Evolutionary conservation across 2,888 invertebrate species (phyloP).

Genomic region (Leptopilina drosophilae): DNA sequence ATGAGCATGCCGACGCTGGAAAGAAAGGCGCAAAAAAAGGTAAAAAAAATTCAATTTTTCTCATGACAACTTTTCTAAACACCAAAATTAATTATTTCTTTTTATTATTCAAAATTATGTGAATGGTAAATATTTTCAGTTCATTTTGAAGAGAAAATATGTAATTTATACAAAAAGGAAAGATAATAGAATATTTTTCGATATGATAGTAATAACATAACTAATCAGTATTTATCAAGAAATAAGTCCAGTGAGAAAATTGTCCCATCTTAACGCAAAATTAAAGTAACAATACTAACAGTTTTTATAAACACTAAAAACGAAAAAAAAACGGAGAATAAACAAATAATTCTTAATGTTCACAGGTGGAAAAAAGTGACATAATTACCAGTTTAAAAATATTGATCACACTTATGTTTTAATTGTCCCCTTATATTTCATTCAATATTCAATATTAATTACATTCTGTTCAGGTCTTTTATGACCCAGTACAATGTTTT

Average conservation of each 20-base stretch:
- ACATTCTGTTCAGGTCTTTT: not conserved
- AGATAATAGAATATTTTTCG: not conserved
- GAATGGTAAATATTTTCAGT: conserved; percentile 30
- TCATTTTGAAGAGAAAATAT: conserved; percentile 13
- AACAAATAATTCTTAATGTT: conserved; percentile 27
- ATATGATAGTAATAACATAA: not conserved
- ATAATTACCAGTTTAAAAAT: not conserved
- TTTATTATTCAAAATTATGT: conserved; percentile 6
- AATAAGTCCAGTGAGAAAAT: not conserved
- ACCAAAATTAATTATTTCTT: not conserved
- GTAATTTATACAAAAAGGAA: not conserved
- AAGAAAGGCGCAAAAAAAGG: conserved; percentile 63
- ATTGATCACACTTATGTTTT: not conserved
- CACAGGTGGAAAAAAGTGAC: conserved; percentile 48
- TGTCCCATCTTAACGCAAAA: not conserved
- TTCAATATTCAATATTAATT: conserved; percentile 23
- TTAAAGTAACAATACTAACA: not conserved
- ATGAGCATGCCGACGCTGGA: conserved; percentile 52
- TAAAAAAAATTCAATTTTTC: conserved; percentile 3
- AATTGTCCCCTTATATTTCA: conserved; percentile 11
- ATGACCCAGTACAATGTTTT: conserved; percentile 16
- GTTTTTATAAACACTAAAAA: not conserved
- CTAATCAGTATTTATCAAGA: not conserved
- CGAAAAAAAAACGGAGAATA: not conserved
- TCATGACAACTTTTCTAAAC: not conserved